Conservation (phyloP, 1,140 invertebrate genomes). For the Procambarus virginalis region DNA sequence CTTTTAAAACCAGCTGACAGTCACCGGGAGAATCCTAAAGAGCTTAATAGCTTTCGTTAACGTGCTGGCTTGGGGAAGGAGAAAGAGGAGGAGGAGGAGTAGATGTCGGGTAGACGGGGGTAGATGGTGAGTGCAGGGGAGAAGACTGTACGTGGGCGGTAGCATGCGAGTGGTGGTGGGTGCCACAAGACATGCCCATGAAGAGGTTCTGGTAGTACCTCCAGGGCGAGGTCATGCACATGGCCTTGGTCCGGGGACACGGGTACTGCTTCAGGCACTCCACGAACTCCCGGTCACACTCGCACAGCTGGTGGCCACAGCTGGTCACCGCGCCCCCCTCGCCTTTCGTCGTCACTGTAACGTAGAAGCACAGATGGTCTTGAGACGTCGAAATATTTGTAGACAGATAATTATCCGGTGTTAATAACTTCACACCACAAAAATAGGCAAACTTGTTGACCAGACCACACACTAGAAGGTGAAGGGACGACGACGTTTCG, state of each 20-base stretch:
- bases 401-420: too few relatives aligned
- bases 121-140: too few relatives aligned
- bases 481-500: too few relatives aligned
- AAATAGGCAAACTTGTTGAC: too few relatives aligned
- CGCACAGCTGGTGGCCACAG: conserved; percentile 87
- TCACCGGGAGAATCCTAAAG: background rate
- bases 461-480: too few relatives aligned
- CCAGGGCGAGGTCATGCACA: conserved; percentile 70
- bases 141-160: background rate
- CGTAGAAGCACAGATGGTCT: too few relatives aligned
- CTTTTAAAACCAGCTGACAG: background rate
- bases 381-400: too few relatives aligned
- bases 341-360: conserved; percentile 49
- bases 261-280: conserved; percentile 84
- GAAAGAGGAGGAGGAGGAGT: background rate
- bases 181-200: conserved; percentile 63
- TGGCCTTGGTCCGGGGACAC: conserved; percentile 81
- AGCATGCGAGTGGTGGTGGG: conserved; percentile 28
- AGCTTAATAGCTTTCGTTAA: conserved; percentile 8
- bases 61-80: background rate
- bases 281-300: conserved; percentile 87
- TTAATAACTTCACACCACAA: too few relatives aligned
- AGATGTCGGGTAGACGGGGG: too few relatives aligned
- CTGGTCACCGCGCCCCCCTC: conserved; percentile 26
- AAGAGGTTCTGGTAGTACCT: conserved; percentile 70